Percentiles rank a stretch among this genome's conserved stretches.
Conservation (phyloP, 2,888 invertebrate species). For the Dinocampus coccinellae region DNA sequence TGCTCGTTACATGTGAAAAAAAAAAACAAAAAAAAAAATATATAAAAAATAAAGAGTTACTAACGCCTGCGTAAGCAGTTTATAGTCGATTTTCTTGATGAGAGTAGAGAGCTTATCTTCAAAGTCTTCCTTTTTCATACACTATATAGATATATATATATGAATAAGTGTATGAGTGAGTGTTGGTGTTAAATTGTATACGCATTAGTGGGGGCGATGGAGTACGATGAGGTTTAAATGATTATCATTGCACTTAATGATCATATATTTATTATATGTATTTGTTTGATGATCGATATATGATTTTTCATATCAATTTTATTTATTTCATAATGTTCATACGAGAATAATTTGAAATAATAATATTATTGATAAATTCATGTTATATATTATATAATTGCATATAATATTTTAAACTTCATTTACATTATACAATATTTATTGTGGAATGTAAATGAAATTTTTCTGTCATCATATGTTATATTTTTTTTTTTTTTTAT, state of each 20-base stretch:
- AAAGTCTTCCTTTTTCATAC: not conserved
- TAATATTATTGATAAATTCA: conserved; percentile 13
- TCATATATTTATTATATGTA: not conserved
- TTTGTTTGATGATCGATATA: not conserved
- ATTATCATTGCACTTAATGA: conserved; percentile 22
- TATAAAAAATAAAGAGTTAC: not conserved
- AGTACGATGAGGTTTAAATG: conserved; percentile 27
- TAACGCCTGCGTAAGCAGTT: not conserved
- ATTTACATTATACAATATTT: conserved; percentile 40
- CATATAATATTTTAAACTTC: no score
- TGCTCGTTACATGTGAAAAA: not conserved
- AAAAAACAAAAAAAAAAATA: no score
- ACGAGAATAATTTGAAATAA: conserved; percentile 20
- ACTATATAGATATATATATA: not conserved
- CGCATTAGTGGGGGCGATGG: conserved; percentile 17
- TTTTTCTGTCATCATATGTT: conserved; percentile 52
- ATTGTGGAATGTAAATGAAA: conserved; percentile 60
- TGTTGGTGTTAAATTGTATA: not conserved
- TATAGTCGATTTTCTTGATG: conserved; percentile 1
- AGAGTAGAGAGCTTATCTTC: not conserved
- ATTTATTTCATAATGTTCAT: conserved; percentile 30
- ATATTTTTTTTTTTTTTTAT: no score
- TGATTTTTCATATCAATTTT: conserved; percentile 12
- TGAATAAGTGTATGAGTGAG: not conserved
- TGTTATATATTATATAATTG: not conserved